phyloP scores from a whole-genome alignment of 1,140 invertebrate genomes.

The Pollicipes pollicipes region DNA sequence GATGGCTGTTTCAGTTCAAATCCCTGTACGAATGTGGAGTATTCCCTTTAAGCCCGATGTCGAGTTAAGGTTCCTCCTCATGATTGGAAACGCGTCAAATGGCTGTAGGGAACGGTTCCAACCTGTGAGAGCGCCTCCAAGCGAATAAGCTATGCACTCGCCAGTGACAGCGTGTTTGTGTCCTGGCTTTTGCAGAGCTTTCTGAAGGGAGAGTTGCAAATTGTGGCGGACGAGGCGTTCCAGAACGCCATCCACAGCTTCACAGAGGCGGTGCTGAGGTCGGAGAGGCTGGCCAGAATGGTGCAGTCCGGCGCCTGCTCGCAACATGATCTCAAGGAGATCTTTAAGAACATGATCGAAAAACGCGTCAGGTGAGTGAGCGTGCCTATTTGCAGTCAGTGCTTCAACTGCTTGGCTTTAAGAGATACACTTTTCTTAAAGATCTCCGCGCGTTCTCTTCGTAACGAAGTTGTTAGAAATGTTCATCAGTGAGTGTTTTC shows the following conservation, averaged over 20 bases:
- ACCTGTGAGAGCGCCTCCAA: too few relatives aligned
- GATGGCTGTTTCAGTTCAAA: too few relatives aligned
- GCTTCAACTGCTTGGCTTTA: not conserved
- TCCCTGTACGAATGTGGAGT: too few relatives aligned
- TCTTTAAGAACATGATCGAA: conserved; percentile 93
- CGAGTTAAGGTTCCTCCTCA: too few relatives aligned
- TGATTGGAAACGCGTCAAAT: too few relatives aligned
- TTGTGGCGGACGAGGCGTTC: conserved; percentile 97
- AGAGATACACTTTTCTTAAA: not conserved
- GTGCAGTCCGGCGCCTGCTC: conserved; percentile 93
- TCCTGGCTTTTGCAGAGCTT: conserved; percentile 42
- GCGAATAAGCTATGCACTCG: too few relatives aligned
- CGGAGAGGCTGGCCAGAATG: conserved; percentile 85
- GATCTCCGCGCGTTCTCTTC: not conserved
- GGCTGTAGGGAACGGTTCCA: too few relatives aligned
- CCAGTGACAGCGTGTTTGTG: too few relatives aligned
- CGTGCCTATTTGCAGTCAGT: not conserved
- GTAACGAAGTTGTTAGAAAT: not conserved
- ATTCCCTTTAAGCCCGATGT: too few relatives aligned
- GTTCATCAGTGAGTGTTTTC: not conserved
- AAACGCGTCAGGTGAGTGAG: conserved; percentile 63
- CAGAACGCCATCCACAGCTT: conserved; percentile 97
- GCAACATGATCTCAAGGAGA: conserved; percentile 94
- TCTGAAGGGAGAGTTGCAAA: conserved; percentile 86
- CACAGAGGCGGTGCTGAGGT: conserved; percentile 91